Evolutionary conservation across 2,888 invertebrate species (phyloP), one percentile per base, ranked within the genome.

Genomic region (Carpatolechia fugitivella): DNA sequence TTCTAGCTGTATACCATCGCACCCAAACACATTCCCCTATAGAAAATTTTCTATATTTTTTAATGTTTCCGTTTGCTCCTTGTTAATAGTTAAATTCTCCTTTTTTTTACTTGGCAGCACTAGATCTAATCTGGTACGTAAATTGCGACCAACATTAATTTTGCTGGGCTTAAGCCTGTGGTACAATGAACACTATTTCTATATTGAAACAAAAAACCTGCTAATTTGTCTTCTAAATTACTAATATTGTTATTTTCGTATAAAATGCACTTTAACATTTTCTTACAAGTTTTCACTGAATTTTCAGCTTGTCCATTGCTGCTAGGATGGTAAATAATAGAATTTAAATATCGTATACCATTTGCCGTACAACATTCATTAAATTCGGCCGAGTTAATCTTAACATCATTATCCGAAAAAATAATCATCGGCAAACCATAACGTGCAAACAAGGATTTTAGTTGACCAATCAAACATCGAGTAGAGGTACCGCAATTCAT

Each of bases 131-230:
- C 62, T 56, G 1, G 59, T 56, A 14, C 61, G 44, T 31, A 66
- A 46, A 47, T 60, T 16, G 5, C 62, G 49, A 8, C 65, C 64
- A 64, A 62, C 60, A 63, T 60, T 47, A 63, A 41, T 36, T 60
- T 60, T 1, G 64, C 64, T 0, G 63, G 64, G 11, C 59, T 58
- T n/a, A 52, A 46, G 1, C 62, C 62, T 7, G 63, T 63, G 5
- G 63, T 46, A 55, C 64, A 64, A 52, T 64, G 61, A 20, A 54
- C 56, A 2, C 59, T 58, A 44, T 66, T 64, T 29, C 64, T 58
- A 33, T 63, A 66, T 14, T 57, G 44, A 54, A 66, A 66, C 18
- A 66, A 44, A 46, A 48, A 64, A 10, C 60, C 59, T 20, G 52
- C 41, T 35, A 65, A 53, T 29, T 52, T 30, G 2, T 63, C 60